These are phyloP conservation scores for Caenorhabditis japonica DNA, from an alignment of 2,888 invertebrate species.

Conservation along the genomic window DNA sequence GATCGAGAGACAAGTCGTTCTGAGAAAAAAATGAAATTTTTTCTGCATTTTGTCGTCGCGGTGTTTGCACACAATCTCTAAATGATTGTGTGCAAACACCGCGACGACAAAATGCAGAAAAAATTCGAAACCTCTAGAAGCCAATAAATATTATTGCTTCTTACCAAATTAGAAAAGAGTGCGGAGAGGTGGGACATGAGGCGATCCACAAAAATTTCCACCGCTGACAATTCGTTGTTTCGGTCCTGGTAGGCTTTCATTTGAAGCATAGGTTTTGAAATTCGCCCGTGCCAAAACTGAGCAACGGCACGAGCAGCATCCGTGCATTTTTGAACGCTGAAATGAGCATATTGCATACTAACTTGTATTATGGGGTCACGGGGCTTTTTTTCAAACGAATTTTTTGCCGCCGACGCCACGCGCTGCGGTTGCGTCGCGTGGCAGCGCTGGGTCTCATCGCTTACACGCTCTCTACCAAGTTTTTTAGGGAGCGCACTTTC, in stretches of 20 bases:
- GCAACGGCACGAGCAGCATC: constrained; percentile 72
- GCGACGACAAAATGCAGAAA: no score
- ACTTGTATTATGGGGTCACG: no score
- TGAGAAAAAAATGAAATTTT: constrained; percentile 30
- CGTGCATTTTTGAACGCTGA: constrained; percentile 71
- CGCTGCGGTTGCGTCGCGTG: no score
- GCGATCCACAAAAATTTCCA: constrained; percentile 86
- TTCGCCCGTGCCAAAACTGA: constrained; percentile 61
- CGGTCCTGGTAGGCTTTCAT: constrained; percentile 66
- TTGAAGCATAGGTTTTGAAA: constrained; percentile 61
- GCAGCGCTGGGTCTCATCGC: no score
- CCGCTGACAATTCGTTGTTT: constrained; percentile 82
- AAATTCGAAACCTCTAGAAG: background rate
- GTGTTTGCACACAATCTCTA: no score
- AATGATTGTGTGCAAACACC: no score
- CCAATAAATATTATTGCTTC: constrained; percentile 25
- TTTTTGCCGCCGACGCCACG: no score
- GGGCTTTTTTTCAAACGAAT: no score
- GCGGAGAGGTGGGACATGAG: constrained; percentile 93
- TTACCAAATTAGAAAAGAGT: constrained; percentile 90
- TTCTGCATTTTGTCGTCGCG: no score
- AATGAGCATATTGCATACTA: no score
- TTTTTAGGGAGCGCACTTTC: no score
- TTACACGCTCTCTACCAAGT: no score
- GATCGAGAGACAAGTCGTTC: constrained; percentile 65